phyloP scores from a whole-genome alignment of 2,888 invertebrate species.

The Sycophila texana region DNA sequence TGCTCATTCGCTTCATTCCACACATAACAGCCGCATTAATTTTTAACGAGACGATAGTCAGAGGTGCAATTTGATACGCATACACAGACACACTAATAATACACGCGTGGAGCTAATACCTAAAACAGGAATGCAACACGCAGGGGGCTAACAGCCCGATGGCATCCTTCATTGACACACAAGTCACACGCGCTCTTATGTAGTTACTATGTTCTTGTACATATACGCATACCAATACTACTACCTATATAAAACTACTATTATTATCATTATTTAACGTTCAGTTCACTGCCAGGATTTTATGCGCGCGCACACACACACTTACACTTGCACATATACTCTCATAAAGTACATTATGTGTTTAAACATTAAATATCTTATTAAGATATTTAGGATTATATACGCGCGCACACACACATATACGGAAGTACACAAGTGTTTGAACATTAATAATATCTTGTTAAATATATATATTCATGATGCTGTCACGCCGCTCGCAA shows the following conservation, averaged over 20 bases:
- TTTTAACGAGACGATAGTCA: background rate
- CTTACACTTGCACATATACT: constrained; percentile 47
- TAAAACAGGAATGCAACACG: constrained; percentile 31
- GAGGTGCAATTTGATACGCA: background rate
- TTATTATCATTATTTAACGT: background rate
- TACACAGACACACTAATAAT: background rate
- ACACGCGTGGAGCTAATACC: background rate
- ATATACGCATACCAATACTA: constrained; percentile 57
- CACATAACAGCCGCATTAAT: constrained; percentile 9
- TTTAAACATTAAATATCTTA: no score
- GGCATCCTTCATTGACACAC: constrained; percentile 65
- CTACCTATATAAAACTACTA: no score
- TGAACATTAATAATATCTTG: constrained; percentile 61
- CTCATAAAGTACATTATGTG: constrained; percentile 20
- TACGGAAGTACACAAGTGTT: constrained; percentile 41
- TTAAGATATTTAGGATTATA: no score
- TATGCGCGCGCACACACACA: background rate
- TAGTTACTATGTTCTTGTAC: constrained; percentile 63
- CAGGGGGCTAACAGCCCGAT: constrained; percentile 58
- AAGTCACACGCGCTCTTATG: constrained; percentile 65
- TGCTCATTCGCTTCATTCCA: constrained; percentile 14
- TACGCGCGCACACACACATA: background rate
- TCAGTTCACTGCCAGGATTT: background rate
- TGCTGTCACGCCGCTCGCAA: constrained; percentile 73
- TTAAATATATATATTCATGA: constrained; percentile 59